phyloP scores from a whole-genome alignment of 2,888 invertebrate species.

The Erebia epiphron region DNA sequence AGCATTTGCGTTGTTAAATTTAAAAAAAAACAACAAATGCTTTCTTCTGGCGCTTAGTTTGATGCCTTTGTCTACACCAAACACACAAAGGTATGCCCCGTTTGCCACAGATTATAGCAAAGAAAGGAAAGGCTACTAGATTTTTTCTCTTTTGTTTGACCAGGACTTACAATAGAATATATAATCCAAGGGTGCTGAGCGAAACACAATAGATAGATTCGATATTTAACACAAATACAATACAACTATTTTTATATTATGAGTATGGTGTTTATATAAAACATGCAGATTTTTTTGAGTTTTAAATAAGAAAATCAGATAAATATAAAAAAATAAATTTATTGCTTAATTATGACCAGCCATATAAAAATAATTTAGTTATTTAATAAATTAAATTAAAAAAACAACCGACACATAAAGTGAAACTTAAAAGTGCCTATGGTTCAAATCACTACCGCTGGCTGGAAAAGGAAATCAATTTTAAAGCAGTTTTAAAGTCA shows the following conservation, averaged over 20 bases:
- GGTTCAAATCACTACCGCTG: too few species aligned
- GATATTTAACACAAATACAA: constrained; percentile 13
- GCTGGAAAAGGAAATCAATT: too few species aligned
- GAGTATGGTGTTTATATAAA: too few species aligned
- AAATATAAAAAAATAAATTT: too few species aligned
- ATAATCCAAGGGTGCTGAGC: constrained; percentile 26
- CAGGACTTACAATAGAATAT: constrained; percentile 27
- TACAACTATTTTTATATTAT: constrained; percentile 2
- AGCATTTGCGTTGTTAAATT: constrained; percentile 31
- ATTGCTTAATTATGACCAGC: too few species aligned
- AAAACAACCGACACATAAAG: too few species aligned
- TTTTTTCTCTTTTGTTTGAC: constrained; percentile 32
- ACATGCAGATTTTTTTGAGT: too few species aligned
- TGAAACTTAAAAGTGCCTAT: too few species aligned
- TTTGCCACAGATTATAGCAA: constrained; percentile 38
- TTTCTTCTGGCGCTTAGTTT: constrained; percentile 51
- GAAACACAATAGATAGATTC: constrained; percentile 24
- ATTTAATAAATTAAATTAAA: too few species aligned
- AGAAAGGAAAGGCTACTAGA: constrained; percentile 38
- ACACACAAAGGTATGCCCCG: constrained; percentile 37
- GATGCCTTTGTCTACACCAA: constrained; percentile 49
- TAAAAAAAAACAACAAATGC: constrained; percentile 38
- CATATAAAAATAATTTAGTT: too few species aligned
- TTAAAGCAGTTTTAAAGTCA: too few species aligned
- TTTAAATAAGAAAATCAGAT: too few species aligned